Conservation (phyloP, 2,797 vertebrate species). For the Crypturellus tataupa region DNA sequence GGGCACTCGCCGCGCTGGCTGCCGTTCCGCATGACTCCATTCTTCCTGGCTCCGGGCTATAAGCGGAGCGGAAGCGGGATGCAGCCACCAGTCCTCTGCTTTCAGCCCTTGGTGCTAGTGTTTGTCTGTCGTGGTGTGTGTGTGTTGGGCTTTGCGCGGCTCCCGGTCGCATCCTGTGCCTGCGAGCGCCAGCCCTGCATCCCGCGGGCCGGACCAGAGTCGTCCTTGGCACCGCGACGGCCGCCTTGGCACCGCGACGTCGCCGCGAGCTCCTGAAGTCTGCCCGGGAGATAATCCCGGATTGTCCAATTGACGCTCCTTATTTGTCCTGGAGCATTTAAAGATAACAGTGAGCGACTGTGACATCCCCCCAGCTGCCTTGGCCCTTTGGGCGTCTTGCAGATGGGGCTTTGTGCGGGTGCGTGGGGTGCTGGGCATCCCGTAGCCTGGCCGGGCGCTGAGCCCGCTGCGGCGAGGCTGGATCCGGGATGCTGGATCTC, state of each 20-base stretch:
- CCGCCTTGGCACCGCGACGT: too few species aligned
- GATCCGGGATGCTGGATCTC: too few species aligned
- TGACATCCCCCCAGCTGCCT: conserved; percentile 55
- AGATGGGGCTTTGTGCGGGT: conserved; percentile 29
- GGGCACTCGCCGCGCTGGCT: too few species aligned
- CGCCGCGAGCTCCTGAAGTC: fast-evolving
- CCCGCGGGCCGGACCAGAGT: too few species aligned
- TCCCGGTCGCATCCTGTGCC: neutral
- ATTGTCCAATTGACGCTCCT: conserved; percentile 39
- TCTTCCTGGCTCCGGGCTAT: neutral
- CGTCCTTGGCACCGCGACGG: too few species aligned
- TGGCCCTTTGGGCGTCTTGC: neutral
- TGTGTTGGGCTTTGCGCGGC: neutral
- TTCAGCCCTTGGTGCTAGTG: neutral
- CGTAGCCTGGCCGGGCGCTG: neutral
- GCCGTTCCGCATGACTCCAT: neutral
- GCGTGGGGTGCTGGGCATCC: neutral
- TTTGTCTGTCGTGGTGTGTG: too few species aligned
- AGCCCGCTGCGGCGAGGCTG: neutral
- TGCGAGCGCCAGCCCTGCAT: neutral
- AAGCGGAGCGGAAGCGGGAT: neutral
- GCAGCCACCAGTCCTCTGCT: neutral
- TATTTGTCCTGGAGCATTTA: conserved; percentile 27
- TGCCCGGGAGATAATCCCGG: conserved; percentile 23
- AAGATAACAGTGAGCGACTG: conserved; percentile 58